Evolutionary conservation across 35 echinoderm and acorn worm species (phyloP), one percentile per base, ranked within the genome.

Genomic region (Heliocidaris erythrogramma): DNA sequence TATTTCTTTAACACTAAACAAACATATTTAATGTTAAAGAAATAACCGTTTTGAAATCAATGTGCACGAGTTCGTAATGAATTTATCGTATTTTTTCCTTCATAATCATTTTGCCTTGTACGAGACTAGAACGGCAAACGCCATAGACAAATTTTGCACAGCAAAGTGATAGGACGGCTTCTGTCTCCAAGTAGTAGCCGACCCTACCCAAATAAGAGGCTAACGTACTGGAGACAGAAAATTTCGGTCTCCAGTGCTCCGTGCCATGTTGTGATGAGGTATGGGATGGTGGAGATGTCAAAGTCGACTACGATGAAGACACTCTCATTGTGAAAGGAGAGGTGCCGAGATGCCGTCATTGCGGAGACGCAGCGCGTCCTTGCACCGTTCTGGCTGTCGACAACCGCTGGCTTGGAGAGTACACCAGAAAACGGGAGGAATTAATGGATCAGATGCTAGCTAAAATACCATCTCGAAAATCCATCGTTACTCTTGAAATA

Each of bases 261-360:
- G 30, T 56, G 29, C 91, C 91, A n/a, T 92, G 91, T n/a, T 92
- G 91, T 48, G 91, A 53, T 59, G 91, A 92, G 5, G 91, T 92
- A 18, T 92, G 91, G 91, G 91, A 92, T 30, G 91, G 91, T 59
- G 50, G 49, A 32, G 49, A 52, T n/a, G 49, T 92, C 91, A 48
- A 24, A 49, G n/a, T 92, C 16, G 91, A 49, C 29, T 92, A 48
- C 30, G 91, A 92, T 48, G 91, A 92, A 92, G 47, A 5, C n/a
- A 92, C 91, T n/a, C 91, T 92, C 14, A 16, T n/a, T 0, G 91
- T 48, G 16, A 59, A 30, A 1, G 91, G 91, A 14, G 50, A 92
- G 14, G 17, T 92, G 32, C 91, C 91, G 11, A 49, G 48, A 27
- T 92, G 91, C 50, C 91, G 47, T 12, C 47, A 27, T 13, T 92